A percentile compares a stretch with the other conserved stretches of the same genome.
Conservation (phyloP, 1,140 invertebrate genomes). For the Stegodyphus mimosarum region DNA sequence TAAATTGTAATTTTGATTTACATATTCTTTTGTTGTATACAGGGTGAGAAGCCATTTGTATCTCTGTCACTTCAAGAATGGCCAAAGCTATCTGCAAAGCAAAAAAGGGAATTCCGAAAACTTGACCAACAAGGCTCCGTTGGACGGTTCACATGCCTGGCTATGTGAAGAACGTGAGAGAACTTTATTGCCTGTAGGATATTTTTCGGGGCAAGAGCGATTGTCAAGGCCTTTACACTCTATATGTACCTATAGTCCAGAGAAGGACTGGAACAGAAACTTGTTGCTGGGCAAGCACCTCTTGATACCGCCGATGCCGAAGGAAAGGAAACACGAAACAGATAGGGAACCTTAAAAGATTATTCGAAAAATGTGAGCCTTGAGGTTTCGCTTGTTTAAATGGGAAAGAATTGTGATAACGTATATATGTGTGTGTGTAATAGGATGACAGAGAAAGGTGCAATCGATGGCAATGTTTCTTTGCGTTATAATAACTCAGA, state of each 20-base stretch:
- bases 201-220: conserved; percentile 68
- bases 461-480: no score
- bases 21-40: conserved; percentile 64
- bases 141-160: conserved; percentile 69
- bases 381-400: no score
- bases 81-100: conserved; percentile 76
- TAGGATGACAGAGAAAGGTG: no score
- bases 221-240: conserved; percentile 75
- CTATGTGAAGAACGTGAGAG: conserved; percentile 62
- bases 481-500: no score
- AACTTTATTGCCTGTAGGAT: conserved; percentile 71
- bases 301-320: conserved; percentile 70
- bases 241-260: conserved; percentile 71
- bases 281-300: conserved; percentile 71
- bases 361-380: no score
- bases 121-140: conserved; percentile 76
- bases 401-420: no score
- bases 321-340: conserved; percentile 61
- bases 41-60: conserved; percentile 73
- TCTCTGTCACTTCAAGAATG: conserved; percentile 75
- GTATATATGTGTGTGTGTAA: no score
- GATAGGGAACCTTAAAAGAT: conserved; percentile 23
- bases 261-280: conserved; percentile 68
- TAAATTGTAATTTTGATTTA: no score
- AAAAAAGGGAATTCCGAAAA: conserved; percentile 78